A percentile compares a stretch with the other conserved stretches of the same genome.
phyloP scores from a whole-genome alignment of 2,888 invertebrate genomes.

The Anaspis maculata region DNA sequence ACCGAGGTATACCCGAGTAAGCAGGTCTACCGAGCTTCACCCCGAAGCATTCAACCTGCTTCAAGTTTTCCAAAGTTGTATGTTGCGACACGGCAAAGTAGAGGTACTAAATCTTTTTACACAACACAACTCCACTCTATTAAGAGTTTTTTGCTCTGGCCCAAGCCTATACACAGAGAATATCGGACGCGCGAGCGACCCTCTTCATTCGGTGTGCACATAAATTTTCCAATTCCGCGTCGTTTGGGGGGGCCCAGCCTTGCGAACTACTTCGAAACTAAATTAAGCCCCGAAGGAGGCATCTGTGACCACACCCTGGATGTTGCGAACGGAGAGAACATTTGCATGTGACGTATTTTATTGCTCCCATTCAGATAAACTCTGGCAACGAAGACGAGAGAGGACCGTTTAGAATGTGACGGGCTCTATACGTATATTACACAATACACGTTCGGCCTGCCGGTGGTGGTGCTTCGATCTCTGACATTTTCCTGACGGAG shows the following conservation, averaged over 20 bases:
- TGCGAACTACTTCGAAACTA: constrained; percentile 43
- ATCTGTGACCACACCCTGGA: constrained; percentile 44
- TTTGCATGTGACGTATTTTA: constrained; percentile 47
- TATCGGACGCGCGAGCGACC: no score
- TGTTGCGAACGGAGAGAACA: constrained; percentile 37
- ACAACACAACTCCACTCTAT: no score
- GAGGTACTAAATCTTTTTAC: no score
- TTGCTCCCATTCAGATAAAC: constrained; percentile 37
- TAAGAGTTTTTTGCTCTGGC: no score
- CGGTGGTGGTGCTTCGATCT: constrained; percentile 7
- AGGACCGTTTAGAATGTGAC: constrained; percentile 21
- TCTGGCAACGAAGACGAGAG: no score
- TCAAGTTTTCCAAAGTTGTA: no score
- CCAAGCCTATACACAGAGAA: no score
- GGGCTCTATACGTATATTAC: constrained; percentile 7
- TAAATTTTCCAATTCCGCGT: constrained; percentile 42
- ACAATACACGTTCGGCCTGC: constrained; percentile 9
- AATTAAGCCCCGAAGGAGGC: constrained; percentile 43
- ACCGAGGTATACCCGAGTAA: no score
- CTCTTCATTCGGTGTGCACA: constrained; percentile 37
- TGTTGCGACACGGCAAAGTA: no score
- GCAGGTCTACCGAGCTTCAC: no score
- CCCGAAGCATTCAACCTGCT: no score
- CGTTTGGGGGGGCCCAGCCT: constrained; percentile 30
- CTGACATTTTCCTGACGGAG: constrained; percentile 7